A percentile compares a stretch with the other conserved stretches of the same genome.
Evolutionary conservation across 1,140 invertebrate species (phyloP).

Genomic region (Drosophila sturtevanti): DNA sequence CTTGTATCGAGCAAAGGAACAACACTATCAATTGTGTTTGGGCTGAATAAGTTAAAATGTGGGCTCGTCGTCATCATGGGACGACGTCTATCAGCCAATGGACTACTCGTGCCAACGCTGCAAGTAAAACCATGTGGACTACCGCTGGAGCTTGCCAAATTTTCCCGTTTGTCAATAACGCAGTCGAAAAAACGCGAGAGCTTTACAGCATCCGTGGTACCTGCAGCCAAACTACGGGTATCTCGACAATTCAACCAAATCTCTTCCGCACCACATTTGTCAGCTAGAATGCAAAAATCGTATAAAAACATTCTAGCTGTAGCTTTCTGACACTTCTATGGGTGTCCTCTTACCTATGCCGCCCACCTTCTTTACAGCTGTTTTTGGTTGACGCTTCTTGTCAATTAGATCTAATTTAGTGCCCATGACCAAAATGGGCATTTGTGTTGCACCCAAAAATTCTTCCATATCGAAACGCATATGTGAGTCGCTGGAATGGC

Average conservation of each 20-base stretch:
- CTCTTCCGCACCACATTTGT: slow-evolving; percentile 97
- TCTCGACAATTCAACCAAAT: slow-evolving; percentile 93
- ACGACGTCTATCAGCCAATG: background rate
- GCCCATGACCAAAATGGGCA: slow-evolving; percentile 96
- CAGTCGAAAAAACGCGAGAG: slow-evolving; percentile 97
- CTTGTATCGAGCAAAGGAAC: background rate
- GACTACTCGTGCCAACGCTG: background rate
- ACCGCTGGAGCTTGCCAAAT: slow-evolving; percentile 83
- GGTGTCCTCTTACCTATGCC: slow-evolving; percentile 83
- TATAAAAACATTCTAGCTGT: background rate
- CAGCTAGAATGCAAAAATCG: slow-evolving; percentile 84
- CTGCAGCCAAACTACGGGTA: slow-evolving; percentile 92
- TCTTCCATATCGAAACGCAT: slow-evolving; percentile 94
- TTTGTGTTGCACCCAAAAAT: slow-evolving; percentile 91
- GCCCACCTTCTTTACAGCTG: slow-evolving; percentile 86
- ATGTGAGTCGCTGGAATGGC: slow-evolving; percentile 82
- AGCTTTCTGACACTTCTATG: background rate
- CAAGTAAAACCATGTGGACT: background rate
- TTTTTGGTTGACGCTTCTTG: slow-evolving; percentile 86
- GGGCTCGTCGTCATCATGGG: background rate
- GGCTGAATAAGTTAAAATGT: background rate
- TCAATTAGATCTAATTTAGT: slow-evolving; percentile 94
- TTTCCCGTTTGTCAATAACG: slow-evolving; percentile 90
- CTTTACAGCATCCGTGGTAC: slow-evolving; percentile 95
- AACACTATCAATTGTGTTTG: background rate